Evolutionary conservation across 2,113 vertebrate genomes (phyloP), one percentile per base, ranked within the genome.

Genomic region (Emydocephalus ijimae): DNA sequence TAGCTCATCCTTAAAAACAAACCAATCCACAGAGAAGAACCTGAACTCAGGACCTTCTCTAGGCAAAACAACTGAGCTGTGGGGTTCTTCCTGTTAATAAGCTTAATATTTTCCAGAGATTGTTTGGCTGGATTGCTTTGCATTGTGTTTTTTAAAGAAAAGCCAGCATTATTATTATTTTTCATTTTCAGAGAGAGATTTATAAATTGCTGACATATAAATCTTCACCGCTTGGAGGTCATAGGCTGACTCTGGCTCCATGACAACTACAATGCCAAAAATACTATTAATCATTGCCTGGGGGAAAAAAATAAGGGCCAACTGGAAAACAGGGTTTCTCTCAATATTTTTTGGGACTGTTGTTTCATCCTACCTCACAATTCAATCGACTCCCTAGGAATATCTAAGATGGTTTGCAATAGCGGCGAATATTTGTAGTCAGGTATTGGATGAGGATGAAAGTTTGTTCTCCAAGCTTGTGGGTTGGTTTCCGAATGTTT

Each of bases 181-280:
- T 1, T 1, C 61, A 91, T 43, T 94, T 96, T 87, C 93, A 92
- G 18, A 24, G 94, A 96, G 91, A 96, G 91, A 95, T 94, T 93
- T 94, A 94, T 94, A 95, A 94, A 96, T 92, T 90, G 48, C 48
- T 81, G 34, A 90, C 59, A 74, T 93, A 92, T 95, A 74, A 74
- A 74, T 34, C 64, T 34, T 74, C n/a, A 74, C 14, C 0, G 64
- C 64, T 74, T 74, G 64, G 64, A 74, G 29, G n/a, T 18, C 64
- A 34, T 92, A 95, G 94, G 94, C 26, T 50, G 74, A 94, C 85
- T 57, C 93, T 50, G 85, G 57, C n/a, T 93, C 95, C 91, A 95
- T 90, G 96, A 96, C 57, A 96, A 92, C 85, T 85, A 91, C 57
- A 14, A 61, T 69, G 91, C 61, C 92, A 94, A 92, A 94, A 29